Conservation (phyloP, 2,113 vertebrate species). For the Suncus etruscus region DNA sequence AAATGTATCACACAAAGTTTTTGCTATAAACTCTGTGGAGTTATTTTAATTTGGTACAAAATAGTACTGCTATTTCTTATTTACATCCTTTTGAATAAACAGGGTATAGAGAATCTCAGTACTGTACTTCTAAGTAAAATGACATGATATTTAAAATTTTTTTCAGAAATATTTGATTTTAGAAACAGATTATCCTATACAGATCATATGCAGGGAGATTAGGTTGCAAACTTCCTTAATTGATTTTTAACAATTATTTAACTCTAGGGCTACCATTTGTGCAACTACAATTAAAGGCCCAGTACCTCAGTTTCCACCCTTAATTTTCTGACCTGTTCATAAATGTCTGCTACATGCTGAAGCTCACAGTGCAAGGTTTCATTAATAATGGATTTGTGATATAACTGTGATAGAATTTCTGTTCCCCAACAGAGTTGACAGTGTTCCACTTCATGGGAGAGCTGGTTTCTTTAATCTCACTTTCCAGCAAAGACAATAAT, state of each 20-base stretch:
- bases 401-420: slow-evolving; percentile 57
- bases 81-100: slow-evolving; percentile 33
- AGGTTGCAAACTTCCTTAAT: slow-evolving; percentile 62
- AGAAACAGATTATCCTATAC: slow-evolving; percentile 54
- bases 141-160: slow-evolving; percentile 1
- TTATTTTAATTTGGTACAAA: background rate
- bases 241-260: slow-evolving; percentile 58
- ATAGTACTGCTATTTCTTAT: background rate
- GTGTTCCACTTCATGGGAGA: slow-evolving; percentile 16
- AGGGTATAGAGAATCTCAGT: background rate
- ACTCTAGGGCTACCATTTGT: slow-evolving; percentile 67
- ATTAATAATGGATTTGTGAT: slow-evolving; percentile 69
- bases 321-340: slow-evolving; percentile 61
- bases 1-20: slow-evolving; percentile 4
- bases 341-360: slow-evolving; percentile 62
- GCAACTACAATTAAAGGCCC: slow-evolving; percentile 69
- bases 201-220: slow-evolving; percentile 27
- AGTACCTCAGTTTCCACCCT: slow-evolving; percentile 70
- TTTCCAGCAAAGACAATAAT: slow-evolving; percentile 19
- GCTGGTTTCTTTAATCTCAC: slow-evolving; percentile 24
- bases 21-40: background rate
- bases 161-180: slow-evolving; percentile 52
- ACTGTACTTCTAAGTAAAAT: slow-evolving; percentile 47
- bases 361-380: slow-evolving; percentile 44
- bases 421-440: slow-evolving; percentile 46